Conservation (phyloP, 64 coral and sea anemone genomes). For the Anthopleura sola region DNA sequence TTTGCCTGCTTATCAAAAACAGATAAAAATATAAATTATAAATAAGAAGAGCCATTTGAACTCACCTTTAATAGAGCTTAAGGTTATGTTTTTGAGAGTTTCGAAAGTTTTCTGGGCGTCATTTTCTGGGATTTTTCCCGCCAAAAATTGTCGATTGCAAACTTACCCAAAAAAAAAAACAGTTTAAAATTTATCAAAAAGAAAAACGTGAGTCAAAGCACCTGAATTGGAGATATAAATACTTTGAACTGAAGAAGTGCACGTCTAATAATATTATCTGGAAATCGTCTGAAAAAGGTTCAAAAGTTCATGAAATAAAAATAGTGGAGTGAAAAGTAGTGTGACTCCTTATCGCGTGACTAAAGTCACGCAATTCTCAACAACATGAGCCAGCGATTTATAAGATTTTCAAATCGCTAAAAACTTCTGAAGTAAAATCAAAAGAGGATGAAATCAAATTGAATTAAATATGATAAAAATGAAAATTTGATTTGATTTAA, state of each 20-base stretch:
- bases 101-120: neutral
- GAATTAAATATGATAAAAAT: too few species aligned
- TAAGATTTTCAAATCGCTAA: conserved; percentile 3
- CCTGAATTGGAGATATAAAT: neutral
- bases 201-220: neutral
- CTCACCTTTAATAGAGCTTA: too few species aligned
- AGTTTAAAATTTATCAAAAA: neutral
- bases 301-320: neutral
- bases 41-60: too few species aligned
- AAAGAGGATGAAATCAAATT: too few species aligned
- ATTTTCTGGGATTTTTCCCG: neutral
- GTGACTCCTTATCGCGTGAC: neutral
- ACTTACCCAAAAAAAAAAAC: neutral
- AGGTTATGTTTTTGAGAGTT: too few species aligned
- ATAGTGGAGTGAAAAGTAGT: neutral
- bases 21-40: too few species aligned
- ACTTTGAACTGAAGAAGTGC: neutral
- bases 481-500: too few species aligned
- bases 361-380: neutral
- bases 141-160: neutral
- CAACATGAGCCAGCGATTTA: neutral
- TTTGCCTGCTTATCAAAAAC: neutral
- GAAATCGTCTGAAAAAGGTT: neutral
- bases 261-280: neutral
- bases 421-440: neutral